Evolutionary conservation across 1,140 invertebrate genomes (phyloP), one percentile per base, ranked within the genome.

Genomic region (Papilio glaucus): DNA sequence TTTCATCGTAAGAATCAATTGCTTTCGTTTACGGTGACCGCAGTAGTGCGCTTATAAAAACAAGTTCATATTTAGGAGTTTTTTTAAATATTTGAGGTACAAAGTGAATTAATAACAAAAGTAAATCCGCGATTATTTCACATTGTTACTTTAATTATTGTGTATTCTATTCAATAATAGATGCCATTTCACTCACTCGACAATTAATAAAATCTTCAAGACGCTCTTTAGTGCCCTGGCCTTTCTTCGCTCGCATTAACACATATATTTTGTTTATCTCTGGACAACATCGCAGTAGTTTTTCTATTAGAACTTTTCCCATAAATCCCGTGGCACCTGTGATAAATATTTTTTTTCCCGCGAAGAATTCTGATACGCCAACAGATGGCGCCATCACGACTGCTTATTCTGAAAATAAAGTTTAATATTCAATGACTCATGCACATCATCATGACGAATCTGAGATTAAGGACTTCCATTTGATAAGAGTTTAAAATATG

Each of bases 261-360:
- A 98, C 81, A 85, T 97, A 98, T 68, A 99, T 95, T 78, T 91
- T 95, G 61, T 95, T 94, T 12, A 98, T 79, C 38, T 95, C 94
- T 15, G 96, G 95, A 92, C 91, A 93, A 87, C 96, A 95, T 75
- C 97, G 93, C 15, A 98, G 93, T n/a, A 98, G 86, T 92, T 98
- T 98, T 89, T 98, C 97, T 15, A 98, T 94, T 6, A 98, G 92
- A 24, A 98, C 96, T 93, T 98, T 98, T 4, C 97, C 98, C 85
- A 98, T 94, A 85, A 98, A 98, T 2, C 97, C 97, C 0, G 96
- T 94, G 0, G 86, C 94, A 4, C 95, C 95, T 0, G 95, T 95
- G 0, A 95, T 85, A 7, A 95, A 92, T 1, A 95, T 87, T 29
- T 83, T 92, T 76, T 90, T 90, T 1, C 76, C 79, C 0, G 85